Evolutionary conservation across 2,797 vertebrate species (phyloP).

Genomic region (Psittacula echo): DNA sequence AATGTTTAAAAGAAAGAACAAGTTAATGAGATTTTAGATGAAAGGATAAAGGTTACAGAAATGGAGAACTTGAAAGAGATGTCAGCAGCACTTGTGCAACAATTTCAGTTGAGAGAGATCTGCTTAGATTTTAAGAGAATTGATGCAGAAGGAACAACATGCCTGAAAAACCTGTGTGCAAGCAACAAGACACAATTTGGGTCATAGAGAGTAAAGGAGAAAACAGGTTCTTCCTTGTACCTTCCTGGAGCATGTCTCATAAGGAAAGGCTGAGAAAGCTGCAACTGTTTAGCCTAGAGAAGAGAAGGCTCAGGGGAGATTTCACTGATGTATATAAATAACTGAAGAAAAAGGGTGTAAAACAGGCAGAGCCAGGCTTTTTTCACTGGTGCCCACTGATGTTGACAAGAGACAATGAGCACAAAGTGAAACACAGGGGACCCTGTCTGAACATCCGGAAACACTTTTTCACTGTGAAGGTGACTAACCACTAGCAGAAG

Average conservation of each 20-base stretch:
- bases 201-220: neutral
- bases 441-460: neutral
- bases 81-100: neutral
- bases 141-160: neutral
- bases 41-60: neutral
- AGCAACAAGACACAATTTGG: neutral
- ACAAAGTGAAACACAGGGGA: neutral
- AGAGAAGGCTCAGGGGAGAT: neutral
- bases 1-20: neutral
- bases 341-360: neutral
- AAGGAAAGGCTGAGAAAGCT: neutral
- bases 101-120: neutral
- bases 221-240: neutral
- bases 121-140: neutral
- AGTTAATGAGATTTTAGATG: neutral
- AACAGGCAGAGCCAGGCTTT: neutral
- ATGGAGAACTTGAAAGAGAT: neutral
- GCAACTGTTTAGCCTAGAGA: neutral
- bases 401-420: neutral
- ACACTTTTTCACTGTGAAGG: neutral
- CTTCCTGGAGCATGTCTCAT: neutral
- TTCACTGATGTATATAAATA: neutral
- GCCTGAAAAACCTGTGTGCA: neutral
- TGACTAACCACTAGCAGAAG: neutral
- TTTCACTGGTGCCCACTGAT: neutral